Percentiles rank a stretch among this genome's conserved stretches.
Conservation (phyloP, 2,113 vertebrate species). For the Anarrhichthys ocellatus region DNA sequence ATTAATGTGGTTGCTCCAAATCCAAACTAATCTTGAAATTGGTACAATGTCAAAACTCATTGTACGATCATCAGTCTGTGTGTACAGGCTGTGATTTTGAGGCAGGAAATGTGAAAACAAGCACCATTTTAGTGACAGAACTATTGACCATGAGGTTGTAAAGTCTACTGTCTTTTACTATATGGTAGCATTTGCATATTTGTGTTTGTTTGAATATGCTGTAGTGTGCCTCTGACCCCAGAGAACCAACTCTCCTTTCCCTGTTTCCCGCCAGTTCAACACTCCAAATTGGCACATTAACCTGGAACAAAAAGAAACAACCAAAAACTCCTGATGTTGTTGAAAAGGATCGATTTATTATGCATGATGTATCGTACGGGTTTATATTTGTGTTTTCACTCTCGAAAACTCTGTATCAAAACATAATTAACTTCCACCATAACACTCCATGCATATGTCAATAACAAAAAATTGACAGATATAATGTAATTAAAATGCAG, state of each 20-base stretch:
- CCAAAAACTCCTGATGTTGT: constrained; percentile 64
- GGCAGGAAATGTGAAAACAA: constrained; percentile 7
- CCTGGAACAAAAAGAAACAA: constrained; percentile 79
- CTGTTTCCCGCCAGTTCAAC: constrained; percentile 13
- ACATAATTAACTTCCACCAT: neutral
- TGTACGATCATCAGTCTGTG: constrained; percentile 3
- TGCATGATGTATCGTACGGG: neutral
- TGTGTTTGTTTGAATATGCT: constrained; percentile 34
- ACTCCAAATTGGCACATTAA: constrained; percentile 26
- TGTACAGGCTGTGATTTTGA: constrained; percentile 20
- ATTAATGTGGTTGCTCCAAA: constrained; percentile 19
- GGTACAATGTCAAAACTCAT: constrained; percentile 6
- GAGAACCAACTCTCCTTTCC: constrained; percentile 18
- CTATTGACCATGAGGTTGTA: neutral
- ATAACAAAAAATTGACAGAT: constrained; percentile 14
- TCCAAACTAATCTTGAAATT: constrained; percentile 20
- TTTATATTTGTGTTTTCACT: constrained; percentile 25
- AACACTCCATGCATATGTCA: neutral
- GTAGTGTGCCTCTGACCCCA: constrained; percentile 39
- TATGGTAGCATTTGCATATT: constrained; percentile 18
- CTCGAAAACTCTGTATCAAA: constrained; percentile 6
- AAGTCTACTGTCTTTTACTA: constrained; percentile 1
- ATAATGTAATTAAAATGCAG: constrained; percentile 60
- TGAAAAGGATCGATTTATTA: constrained; percentile 22
- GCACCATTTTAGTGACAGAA: constrained; percentile 1